Evolutionary conservation across 2,888 invertebrate species (phyloP).

Genomic region (Epinotia nisella): DNA sequence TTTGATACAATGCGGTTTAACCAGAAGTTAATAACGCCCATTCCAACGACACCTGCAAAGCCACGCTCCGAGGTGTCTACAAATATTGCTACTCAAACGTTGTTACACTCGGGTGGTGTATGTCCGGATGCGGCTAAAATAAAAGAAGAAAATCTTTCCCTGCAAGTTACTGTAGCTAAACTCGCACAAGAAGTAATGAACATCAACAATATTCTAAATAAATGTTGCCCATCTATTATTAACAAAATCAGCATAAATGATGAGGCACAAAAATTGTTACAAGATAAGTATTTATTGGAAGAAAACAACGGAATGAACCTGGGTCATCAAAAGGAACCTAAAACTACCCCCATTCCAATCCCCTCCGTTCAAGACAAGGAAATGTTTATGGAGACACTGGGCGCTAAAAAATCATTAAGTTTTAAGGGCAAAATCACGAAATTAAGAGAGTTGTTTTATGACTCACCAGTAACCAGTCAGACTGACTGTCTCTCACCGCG

Average conservation of each 20-base stretch:
- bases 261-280: constrained; percentile 7
- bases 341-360: background rate
- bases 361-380: background rate
- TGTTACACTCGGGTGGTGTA: constrained; percentile 36
- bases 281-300: background rate
- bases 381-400: background rate
- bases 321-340: background rate
- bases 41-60: constrained; percentile 64
- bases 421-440: constrained; percentile 17
- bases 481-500: background rate
- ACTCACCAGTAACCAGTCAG: constrained; percentile 13
- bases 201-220: constrained; percentile 54
- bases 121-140: constrained; percentile 54
- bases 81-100: constrained; percentile 21
- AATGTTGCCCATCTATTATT: constrained; percentile 17
- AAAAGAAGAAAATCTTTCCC: constrained; percentile 53
- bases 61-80: constrained; percentile 37
- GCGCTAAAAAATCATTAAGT: background rate
- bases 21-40: constrained; percentile 62
- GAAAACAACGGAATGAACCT: background rate
- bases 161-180: constrained; percentile 51
- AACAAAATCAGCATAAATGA: background rate
- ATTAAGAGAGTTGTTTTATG: constrained; percentile 27
- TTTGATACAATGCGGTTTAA: constrained; percentile 63
- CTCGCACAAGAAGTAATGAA: constrained; percentile 53